phyloP scores from a whole-genome alignment of 1,140 invertebrate species.

The Stegodyphus mimosarum region DNA sequence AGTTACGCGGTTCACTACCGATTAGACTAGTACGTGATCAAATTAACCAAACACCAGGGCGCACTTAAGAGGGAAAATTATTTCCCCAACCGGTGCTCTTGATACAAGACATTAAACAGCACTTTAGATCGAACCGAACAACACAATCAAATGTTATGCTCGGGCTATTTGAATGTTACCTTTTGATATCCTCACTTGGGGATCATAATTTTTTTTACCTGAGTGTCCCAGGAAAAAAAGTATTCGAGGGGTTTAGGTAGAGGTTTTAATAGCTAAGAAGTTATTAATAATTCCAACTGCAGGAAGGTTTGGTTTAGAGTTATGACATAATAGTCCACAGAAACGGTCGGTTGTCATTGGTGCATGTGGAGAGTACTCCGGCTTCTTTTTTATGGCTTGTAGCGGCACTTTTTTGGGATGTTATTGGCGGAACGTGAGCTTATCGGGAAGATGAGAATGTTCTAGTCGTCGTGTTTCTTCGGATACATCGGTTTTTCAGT shows the following conservation, averaged over 20 bases:
- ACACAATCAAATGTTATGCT: background rate
- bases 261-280: constrained; percentile 37
- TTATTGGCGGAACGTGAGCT: no score
- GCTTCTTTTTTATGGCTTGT: no score
- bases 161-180: background rate
- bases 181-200: background rate
- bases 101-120: constrained; percentile 40
- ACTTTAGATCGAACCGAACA: background rate
- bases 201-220: constrained; percentile 4
- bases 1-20: background rate
- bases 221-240: background rate
- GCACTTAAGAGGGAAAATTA: constrained; percentile 29
- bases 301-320: background rate
- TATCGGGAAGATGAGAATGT: no score
- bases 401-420: no score
- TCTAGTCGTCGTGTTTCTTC: no score
- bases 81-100: background rate
- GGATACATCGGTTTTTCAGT: no score
- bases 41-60: constrained; percentile 47
- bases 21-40: constrained; percentile 44
- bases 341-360: background rate
- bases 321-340: constrained; percentile 31
- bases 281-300: constrained; percentile 43
- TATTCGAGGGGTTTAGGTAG: background rate
- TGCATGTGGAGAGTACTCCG: no score